Evolutionary conservation across 2,888 invertebrate genomes (phyloP).

Genomic region (Cantharis rustica): DNA sequence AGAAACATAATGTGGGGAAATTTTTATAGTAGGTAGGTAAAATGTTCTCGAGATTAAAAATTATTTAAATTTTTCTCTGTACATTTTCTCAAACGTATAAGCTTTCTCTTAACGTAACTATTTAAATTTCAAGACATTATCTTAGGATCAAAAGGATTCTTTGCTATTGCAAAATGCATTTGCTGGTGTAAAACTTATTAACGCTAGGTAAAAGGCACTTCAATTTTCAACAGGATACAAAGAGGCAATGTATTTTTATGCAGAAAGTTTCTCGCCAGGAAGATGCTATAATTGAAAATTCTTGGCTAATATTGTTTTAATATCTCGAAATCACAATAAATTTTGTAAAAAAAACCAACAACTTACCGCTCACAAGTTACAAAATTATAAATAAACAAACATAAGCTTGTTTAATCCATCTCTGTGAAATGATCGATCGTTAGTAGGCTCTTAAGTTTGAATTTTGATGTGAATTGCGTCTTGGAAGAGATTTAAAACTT

Average conservation of each 20-base stretch:
- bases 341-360: background rate
- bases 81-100: background rate
- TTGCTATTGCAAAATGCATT: slow-evolving; percentile 21
- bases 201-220: slow-evolving; percentile 23
- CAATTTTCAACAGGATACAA: background rate
- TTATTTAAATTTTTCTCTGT: background rate
- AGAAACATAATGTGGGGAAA: background rate
- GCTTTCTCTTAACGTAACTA: slow-evolving; percentile 1
- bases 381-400: background rate
- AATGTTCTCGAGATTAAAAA: background rate
- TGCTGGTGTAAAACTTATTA: slow-evolving; percentile 29
- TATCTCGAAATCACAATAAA: background rate
- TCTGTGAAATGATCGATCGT: background rate
- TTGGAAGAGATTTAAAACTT: slow-evolving; percentile 27
- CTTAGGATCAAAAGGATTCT: slow-evolving; percentile 25
- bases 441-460: background rate
- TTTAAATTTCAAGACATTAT: slow-evolving; percentile 7
- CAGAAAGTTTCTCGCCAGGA: background rate
- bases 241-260: background rate
- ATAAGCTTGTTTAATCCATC: background rate
- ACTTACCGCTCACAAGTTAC: background rate
- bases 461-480: slow-evolving; percentile 15
- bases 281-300: background rate
- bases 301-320: background rate
- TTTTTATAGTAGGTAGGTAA: background rate